Evolutionary conservation across 1,140 invertebrate species (phyloP).

Genomic region (Drosophila tani): DNA sequence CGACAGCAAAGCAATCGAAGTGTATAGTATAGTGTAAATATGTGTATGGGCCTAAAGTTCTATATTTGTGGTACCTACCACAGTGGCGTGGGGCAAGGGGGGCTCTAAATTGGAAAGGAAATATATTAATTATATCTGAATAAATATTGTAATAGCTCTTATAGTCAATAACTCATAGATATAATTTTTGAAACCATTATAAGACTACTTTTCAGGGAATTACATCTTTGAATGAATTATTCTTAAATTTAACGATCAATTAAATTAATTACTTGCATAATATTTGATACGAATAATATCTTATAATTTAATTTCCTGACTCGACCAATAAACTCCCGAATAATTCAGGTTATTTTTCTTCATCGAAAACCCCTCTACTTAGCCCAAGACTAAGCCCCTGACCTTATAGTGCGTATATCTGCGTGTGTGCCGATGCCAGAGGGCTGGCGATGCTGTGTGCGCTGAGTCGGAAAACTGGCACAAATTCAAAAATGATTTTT

Average conservation of each 20-base stretch:
- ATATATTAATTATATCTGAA: no score
- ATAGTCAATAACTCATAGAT: no score
- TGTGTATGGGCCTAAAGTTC: conserved; percentile 30
- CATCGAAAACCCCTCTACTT: background rate
- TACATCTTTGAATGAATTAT: background rate
- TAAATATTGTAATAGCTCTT: background rate
- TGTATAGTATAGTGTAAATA: conserved; percentile 30
- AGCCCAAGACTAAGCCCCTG: conserved; percentile 6
- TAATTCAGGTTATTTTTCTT: background rate
- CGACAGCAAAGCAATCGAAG: conserved; percentile 27
- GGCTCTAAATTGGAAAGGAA: background rate
- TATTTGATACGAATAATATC: background rate
- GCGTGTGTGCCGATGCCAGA: conserved; percentile 11
- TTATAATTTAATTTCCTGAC: background rate
- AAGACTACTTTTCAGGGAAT: no score
- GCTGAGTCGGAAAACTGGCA: conserved; percentile 68
- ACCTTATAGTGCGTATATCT: conserved; percentile 23
- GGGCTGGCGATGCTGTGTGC: conserved; percentile 31
- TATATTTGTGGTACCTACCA: conserved; percentile 36
- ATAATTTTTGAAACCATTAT: no score
- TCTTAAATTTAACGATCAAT: background rate
- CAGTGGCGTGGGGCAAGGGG: conserved; percentile 11
- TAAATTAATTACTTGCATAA: background rate
- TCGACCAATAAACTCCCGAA: background rate
- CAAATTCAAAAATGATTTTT: conserved; percentile 82